A percentile compares a stretch with the other conserved stretches of the same genome.
Evolutionary conservation across 2,797 vertebrate genomes (phyloP).

Genomic region (Acropternis orthonyx): DNA sequence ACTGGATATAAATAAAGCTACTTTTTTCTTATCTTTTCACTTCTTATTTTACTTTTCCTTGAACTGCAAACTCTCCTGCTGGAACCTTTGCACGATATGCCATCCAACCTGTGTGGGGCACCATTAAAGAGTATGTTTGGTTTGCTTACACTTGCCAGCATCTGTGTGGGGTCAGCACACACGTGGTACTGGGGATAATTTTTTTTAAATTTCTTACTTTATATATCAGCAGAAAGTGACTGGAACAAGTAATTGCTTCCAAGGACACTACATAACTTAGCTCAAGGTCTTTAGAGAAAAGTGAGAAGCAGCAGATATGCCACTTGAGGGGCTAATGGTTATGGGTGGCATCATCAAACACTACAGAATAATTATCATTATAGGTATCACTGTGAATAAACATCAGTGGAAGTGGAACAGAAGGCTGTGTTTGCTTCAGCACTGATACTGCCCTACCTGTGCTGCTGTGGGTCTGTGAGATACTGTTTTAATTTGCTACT

Average conservation of each 20-base stretch:
- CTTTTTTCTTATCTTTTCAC: background rate
- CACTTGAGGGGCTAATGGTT: background rate
- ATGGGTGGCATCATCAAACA: background rate
- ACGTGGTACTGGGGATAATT: background rate
- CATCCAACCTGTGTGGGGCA: fast-evolving
- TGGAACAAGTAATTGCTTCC: background rate
- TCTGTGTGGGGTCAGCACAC: background rate
- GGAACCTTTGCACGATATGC: background rate
- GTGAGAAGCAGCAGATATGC: background rate
- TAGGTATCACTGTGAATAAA: background rate
- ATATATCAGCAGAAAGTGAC: background rate
- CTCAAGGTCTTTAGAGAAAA: background rate
- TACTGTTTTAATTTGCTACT: background rate
- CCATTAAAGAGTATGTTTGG: background rate
- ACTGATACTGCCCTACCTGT: fast-evolving
- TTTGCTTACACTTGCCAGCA: background rate
- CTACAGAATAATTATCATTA: background rate
- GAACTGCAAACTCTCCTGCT: background rate
- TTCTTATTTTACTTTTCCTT: background rate
- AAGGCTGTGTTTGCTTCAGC: background rate
- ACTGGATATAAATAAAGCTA: background rate
- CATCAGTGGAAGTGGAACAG: background rate
- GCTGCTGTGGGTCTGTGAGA: background rate
- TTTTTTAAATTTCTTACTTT: background rate
- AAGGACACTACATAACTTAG: background rate